Base-by-base conservation (phyloP, 2,797 vertebrate genomes). In the Rhabdophis nuchalis region DNA sequence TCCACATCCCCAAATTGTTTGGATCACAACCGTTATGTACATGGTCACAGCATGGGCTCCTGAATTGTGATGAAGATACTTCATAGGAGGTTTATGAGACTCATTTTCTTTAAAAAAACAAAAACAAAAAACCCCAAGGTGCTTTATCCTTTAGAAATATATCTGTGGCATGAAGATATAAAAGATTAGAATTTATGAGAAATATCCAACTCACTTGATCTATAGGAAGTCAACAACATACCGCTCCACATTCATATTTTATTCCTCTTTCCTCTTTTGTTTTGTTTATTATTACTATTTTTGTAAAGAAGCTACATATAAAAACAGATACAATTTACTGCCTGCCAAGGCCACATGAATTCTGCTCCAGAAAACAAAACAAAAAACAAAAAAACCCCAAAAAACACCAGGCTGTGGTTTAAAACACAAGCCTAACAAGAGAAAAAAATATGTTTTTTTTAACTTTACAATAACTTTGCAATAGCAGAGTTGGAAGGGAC, bases 251-350 rank as follows among this genome's bases (percentile, higher is more conserved):
- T 36, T 89, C 89, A 88, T 16, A 89, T 86, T 88, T 90, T 82
- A 60, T 54, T 89, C 77, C 82, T 3, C 5, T 72, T 32, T 9
- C 2, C 57, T 36, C 53, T 85, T 60, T 68, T 72, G 56, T 57
- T 77, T 77, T 11, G 36, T 46, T 46, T 82, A 82, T 82, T 46
- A 25, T 82, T 32, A 25, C 12, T 32, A n/a, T 86, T 72, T 77
- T 57, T 46, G 29, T 32, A 52, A n/a, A 85, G 86, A 92, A 91
- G 54, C 5, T 46, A 32, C 13, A 10, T 87, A 3, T 32, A 53
- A 94, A 94, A 91, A 18, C 3, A 56, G 77, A 64, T 60, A 82
- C 91, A 93, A 94, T 95, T 90, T 54, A 64, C 41, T 68, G 90
- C 25, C 56, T 41, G 16, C 16, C 25, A n/a, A 86, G n/a, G 10